Conservation (phyloP, 1,140 invertebrate genomes). For the Heliothis subflexa region DNA sequence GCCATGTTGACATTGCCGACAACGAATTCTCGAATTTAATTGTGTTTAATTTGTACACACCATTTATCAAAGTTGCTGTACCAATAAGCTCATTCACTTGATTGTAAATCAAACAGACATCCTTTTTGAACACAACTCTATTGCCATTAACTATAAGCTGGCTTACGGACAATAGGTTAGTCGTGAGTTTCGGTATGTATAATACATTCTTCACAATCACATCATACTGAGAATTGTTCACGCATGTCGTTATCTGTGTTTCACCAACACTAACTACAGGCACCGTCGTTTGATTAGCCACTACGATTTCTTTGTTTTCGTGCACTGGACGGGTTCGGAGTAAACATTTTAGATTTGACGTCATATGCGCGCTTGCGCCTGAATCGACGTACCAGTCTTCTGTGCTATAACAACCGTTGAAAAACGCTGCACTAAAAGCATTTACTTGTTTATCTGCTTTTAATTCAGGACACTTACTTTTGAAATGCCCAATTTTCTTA, state of each 20-base stretch:
- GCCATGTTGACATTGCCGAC: constrained; percentile 30
- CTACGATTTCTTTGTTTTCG: constrained; percentile 53
- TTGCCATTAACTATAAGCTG: constrained; percentile 61
- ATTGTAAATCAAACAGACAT: constrained; percentile 51
- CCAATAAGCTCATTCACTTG: constrained; percentile 50
- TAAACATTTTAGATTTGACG: constrained; percentile 50
- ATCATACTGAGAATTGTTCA: constrained; percentile 47
- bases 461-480: constrained; percentile 57
- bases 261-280: constrained; percentile 51
- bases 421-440: constrained; percentile 63
- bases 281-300: constrained; percentile 53
- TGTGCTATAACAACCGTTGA: constrained; percentile 52
- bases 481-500: constrained; percentile 56
- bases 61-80: constrained; percentile 51
- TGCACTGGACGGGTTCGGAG: too few species aligned
- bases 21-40: constrained; percentile 47
- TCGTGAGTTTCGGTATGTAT: constrained; percentile 58
- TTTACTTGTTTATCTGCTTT: constrained; percentile 52
- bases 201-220: constrained; percentile 53
- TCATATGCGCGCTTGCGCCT: constrained; percentile 62
- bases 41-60: constrained; percentile 59
- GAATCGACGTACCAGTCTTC: constrained; percentile 67
- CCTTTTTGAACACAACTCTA: constrained; percentile 51
- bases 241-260: constrained; percentile 48
- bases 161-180: constrained; percentile 42